A percentile compares a stretch with the other conserved stretches of the same genome.
Evolutionary conservation across 2,888 invertebrate genomes (phyloP).

Genomic region (Drosophila paranaensis): DNA sequence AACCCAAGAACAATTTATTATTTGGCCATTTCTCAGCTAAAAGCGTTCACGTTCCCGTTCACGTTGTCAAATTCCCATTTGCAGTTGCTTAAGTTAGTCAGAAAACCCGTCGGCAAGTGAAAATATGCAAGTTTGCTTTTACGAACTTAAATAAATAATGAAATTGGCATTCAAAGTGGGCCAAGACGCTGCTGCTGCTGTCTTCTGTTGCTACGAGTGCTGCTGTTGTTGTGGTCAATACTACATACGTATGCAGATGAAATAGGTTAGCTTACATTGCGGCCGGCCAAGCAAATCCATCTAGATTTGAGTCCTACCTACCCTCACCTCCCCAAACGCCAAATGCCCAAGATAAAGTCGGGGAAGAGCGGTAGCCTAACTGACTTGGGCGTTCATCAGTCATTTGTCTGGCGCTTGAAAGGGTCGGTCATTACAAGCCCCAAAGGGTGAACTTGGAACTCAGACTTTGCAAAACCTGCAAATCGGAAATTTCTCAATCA

Average conservation of each 20-base stretch:
- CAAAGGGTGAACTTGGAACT: conserved; percentile 42
- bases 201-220: conserved; percentile 16
- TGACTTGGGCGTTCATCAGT: conserved; percentile 46
- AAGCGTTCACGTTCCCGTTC: conserved; percentile 9
- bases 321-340: not conserved
- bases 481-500: conserved; percentile 69
- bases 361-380: not conserved
- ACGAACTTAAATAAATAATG: conserved; percentile 77
- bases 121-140: conserved; percentile 73
- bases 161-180: conserved; percentile 64
- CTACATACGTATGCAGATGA: conserved; percentile 18
- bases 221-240: conserved; percentile 34
- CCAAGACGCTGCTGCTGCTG: conserved; percentile 29
- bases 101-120: conserved; percentile 30
- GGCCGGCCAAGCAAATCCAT: conserved; percentile 51
- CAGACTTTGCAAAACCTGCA: conserved; percentile 39
- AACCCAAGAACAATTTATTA: conserved; percentile 73
- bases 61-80: not conserved
- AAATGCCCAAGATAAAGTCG: conserved; percentile 31
- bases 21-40: conserved; percentile 57
- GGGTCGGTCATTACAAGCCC: conserved; percentile 1
- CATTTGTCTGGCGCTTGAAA: conserved; percentile 33
- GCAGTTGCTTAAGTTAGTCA: conserved; percentile 15
- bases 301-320: conserved; percentile 24
- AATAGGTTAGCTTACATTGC: conserved; percentile 40